Percentiles rank a stretch among this genome's conserved stretches.
Evolutionary conservation across 2,888 invertebrate genomes (phyloP).

Genomic region (Cryptosula pallasiana): DNA sequence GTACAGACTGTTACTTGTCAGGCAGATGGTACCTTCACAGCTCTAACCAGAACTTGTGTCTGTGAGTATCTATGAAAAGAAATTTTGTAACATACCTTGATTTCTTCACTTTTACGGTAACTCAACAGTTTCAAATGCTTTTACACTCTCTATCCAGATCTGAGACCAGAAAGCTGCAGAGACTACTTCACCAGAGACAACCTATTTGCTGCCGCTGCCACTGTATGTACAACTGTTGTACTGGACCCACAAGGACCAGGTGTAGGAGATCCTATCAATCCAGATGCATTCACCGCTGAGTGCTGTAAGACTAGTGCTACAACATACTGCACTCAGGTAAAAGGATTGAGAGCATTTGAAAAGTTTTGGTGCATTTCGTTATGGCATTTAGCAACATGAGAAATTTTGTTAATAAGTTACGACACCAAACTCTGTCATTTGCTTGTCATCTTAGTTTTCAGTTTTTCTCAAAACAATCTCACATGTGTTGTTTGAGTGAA

Average conservation of each 20-base stretch:
- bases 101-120: too few species aligned
- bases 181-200: conserved; percentile 18
- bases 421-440: too few species aligned
- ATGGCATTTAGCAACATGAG: too few species aligned
- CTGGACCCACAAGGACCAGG: neutral
- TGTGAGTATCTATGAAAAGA: too few species aligned
- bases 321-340: conserved; percentile 10
- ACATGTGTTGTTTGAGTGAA: too few species aligned
- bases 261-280: neutral
- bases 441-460: too few species aligned
- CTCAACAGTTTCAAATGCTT: too few species aligned
- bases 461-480: too few species aligned
- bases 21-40: conserved; percentile 16
- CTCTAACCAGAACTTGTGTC: neutral
- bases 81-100: too few species aligned
- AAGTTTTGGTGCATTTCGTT: neutral
- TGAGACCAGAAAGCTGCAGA: neutral
- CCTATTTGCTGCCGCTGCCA: neutral
- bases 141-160: too few species aligned
- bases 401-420: too few species aligned
- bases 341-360: neutral
- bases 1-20: neutral
- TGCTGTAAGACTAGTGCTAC: conserved; percentile 19
- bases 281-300: neutral
- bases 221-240: neutral